A percentile compares a stretch with the other conserved stretches of the same genome.
Evolutionary conservation across 2,797 vertebrate genomes (phyloP).

Genomic region (Semotilus atromaculatus): DNA sequence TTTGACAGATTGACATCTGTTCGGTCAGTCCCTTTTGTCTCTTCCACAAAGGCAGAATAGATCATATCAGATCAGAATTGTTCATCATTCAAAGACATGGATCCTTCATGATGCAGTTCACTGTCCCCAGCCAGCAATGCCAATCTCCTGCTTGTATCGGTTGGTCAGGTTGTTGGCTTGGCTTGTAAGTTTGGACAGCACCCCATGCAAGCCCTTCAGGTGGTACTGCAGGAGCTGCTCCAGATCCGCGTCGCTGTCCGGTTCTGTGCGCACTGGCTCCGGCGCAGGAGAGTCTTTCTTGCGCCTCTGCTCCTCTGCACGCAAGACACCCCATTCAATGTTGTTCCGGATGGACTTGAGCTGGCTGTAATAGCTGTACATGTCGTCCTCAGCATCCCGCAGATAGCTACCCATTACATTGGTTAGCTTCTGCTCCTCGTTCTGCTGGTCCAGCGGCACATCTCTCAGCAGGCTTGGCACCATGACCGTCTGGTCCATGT

Average conservation of each 20-base stretch:
- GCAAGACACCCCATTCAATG: conserved; percentile 89
- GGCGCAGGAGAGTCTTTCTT: conserved; percentile 73
- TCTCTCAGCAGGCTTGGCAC: conserved; percentile 88
- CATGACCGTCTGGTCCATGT: conserved; percentile 92
- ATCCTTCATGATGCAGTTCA: conserved; percentile 58
- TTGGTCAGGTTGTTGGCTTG: conserved; percentile 94
- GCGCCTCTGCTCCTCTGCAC: conserved; percentile 76
- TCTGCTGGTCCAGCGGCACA: conserved; percentile 82
- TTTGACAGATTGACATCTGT: conserved; percentile 15
- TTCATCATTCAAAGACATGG: conserved; percentile 4
- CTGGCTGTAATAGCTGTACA: conserved; percentile 87
- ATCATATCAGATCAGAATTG: conserved; percentile 17
- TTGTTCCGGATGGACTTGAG: conserved; percentile 89
- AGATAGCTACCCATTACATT: conserved; percentile 71
- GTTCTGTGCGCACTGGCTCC: conserved; percentile 78
- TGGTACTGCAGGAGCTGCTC: conserved; percentile 94
- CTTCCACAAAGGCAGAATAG: not conserved
- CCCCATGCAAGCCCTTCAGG: conserved; percentile 90
- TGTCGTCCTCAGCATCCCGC: conserved; percentile 76
- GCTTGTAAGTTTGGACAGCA: conserved; percentile 91
- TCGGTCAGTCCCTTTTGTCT: not conserved
- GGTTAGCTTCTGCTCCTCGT: conserved; percentile 63
- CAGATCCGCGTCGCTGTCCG: conserved; percentile 80
- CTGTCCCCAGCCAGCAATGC: conserved; percentile 90
- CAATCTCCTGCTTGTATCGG: conserved; percentile 95